Evolutionary conservation across 2,888 invertebrate species (phyloP).

Genomic region (Eilema caniola): DNA sequence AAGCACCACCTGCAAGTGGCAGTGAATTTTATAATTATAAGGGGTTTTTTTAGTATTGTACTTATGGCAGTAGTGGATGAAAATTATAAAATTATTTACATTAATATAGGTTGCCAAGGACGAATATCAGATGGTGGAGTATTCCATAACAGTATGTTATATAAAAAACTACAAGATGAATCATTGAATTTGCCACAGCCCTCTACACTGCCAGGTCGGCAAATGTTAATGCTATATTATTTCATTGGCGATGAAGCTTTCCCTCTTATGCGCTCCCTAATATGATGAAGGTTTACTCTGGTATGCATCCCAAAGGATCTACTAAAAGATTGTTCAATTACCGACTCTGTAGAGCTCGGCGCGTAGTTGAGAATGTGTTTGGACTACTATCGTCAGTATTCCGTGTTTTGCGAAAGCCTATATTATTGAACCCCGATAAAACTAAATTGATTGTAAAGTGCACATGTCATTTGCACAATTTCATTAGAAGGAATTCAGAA

Average conservation of each 20-base stretch:
- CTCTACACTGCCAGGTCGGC: constrained; percentile 26
- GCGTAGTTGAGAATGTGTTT: constrained; percentile 25
- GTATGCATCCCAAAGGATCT: constrained; percentile 25
- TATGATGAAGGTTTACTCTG: constrained; percentile 32
- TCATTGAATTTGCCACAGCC: constrained; percentile 20
- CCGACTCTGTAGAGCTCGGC: constrained; percentile 25
- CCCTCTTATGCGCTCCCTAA: constrained; percentile 30
- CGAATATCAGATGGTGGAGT: constrained; percentile 27
- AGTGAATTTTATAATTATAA: constrained; percentile 30
- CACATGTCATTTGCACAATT: constrained; percentile 17
- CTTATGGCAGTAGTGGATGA: constrained; percentile 25
- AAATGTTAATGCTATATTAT: constrained; percentile 24
- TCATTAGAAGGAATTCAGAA: constrained; percentile 16
- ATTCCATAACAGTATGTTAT: constrained; percentile 19
- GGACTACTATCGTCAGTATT: constrained; percentile 18
- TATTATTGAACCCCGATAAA: constrained; percentile 14
- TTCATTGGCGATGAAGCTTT: constrained; percentile 35
- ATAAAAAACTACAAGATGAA: constrained; percentile 20
- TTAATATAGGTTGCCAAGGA: constrained; percentile 26
- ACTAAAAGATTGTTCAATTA: constrained; percentile 28
- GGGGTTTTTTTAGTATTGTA: constrained; percentile 22
- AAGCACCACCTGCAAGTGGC: constrained; percentile 29
- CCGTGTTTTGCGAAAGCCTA: constrained; percentile 25
- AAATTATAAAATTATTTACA: constrained; percentile 22
- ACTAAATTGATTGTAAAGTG: constrained; percentile 13